phyloP scores from a whole-genome alignment of 2,113 vertebrate species.

The Cyanoramphus novaezelandiae region DNA sequence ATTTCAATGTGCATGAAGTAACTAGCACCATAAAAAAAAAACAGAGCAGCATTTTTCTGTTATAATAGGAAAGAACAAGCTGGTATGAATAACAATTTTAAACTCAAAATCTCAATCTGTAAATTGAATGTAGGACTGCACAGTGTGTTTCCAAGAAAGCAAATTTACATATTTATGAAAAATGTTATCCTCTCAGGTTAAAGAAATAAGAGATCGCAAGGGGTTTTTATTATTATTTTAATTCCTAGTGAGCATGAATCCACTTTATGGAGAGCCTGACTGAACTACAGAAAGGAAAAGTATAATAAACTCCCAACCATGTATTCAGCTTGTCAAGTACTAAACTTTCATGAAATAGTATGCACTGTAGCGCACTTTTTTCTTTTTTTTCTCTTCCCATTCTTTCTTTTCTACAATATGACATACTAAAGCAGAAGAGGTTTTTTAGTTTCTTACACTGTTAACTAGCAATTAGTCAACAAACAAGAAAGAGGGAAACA shows the following conservation, averaged over 20 bases:
- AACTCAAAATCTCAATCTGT: conserved; percentile 40
- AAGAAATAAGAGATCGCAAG: not conserved
- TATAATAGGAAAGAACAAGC: conserved; percentile 48
- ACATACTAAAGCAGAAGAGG: not conserved
- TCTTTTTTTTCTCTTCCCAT: too few species aligned
- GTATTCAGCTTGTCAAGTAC: not conserved
- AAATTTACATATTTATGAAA: conserved; percentile 70
- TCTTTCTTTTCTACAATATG: not conserved
- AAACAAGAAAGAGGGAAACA: not conserved
- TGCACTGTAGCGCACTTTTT: not conserved
- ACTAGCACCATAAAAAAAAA: not conserved
- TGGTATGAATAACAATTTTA: conserved; percentile 51
- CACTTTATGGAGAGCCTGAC: not conserved
- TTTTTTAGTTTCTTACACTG: not conserved
- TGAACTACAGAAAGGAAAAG: conserved; percentile 1
- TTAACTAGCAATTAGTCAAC: not conserved
- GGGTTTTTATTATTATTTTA: not conserved
- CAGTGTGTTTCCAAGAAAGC: conserved; percentile 16
- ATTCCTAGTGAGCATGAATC: not conserved
- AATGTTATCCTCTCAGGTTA: conserved; percentile 32
- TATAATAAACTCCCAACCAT: not conserved
- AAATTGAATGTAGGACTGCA: conserved; percentile 29
- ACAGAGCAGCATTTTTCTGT: conserved; percentile 9
- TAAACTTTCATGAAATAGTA: not conserved
- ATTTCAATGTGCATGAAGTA: conserved; percentile 30